These are phyloP conservation scores for Eurytoma adleriae DNA, from an alignment of 2,888 invertebrate genomes.

Conservation along the genomic window DNA sequence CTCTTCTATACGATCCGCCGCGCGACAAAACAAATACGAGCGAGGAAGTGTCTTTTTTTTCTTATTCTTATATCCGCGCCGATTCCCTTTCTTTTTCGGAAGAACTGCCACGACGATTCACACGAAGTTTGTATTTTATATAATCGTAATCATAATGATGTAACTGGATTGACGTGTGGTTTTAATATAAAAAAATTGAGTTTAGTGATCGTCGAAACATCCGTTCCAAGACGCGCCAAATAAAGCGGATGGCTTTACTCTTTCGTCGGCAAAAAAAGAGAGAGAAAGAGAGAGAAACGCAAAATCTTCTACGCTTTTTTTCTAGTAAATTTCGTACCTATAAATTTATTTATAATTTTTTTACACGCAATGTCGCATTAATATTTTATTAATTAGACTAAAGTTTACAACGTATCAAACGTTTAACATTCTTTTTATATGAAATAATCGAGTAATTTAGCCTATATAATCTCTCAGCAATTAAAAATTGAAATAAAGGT, in stretches of 20 bases:
- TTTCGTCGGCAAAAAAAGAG: not conserved
- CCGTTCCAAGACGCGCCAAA: not conserved
- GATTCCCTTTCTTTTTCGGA: not conserved
- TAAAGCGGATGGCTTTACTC: conserved; percentile 4
- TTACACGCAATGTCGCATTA: not conserved
- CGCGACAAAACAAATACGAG: conserved; percentile 31
- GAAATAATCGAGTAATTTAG: too few relatives aligned
- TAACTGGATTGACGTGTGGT: too few relatives aligned
- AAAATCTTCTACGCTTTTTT: too few relatives aligned
- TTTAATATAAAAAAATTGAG: not conserved
- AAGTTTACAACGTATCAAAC: too few relatives aligned
- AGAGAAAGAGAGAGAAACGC: conserved; percentile 14
- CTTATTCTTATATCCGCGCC: conserved; percentile 10
- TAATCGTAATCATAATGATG: not conserved
- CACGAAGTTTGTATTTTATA: too few relatives aligned
- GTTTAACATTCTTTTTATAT: too few relatives aligned
- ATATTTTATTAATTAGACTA: too few relatives aligned
- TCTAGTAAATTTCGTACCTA: too few relatives aligned
- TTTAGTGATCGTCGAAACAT: conserved; percentile 16
- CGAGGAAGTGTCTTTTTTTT: conserved; percentile 2
- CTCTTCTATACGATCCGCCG: conserved; percentile 42
- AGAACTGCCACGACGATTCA: conserved; percentile 21
- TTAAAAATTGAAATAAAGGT: too few relatives aligned
- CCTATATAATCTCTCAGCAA: too few relatives aligned
- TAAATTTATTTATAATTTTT: too few relatives aligned